Evolutionary conservation across 2,113 vertebrate genomes (phyloP), one percentile per base, ranked within the genome.

Genomic region (Glaucomys volans): DNA sequence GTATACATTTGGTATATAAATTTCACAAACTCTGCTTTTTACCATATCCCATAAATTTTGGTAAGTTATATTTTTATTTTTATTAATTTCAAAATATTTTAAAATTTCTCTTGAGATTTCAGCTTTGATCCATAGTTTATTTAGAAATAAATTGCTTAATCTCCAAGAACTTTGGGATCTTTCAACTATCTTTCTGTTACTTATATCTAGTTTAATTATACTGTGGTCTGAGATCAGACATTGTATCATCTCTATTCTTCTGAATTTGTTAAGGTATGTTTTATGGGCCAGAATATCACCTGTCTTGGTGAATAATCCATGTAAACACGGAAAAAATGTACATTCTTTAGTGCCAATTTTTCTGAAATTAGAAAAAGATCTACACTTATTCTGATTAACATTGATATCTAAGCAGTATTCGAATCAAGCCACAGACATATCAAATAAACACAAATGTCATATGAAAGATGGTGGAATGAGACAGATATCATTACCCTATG

Each of bases 361-460:
- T 95, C 8, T 30, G 90, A 87, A 92, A 92, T 85, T 93, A 92
- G 95, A 97, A 98, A 96, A 93, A 97, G 37, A 90, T 72, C 79
- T 74, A 71, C 90, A 96, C 94, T 95, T 97, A 75, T 40, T 57
- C 74, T 97, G 92, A 97, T 98, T 96, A 97, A 97, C 91, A 89
- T 1, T 4, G 0, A 87, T 89, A 93, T 89, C 91, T 84, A 50
- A 57, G 69, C 7, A 71, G 81, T 66, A 94, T 91, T 94, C 57
- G 50, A 76, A 76, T 44, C 62, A 40, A 91, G 37, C 72, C 69
- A 88, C 4, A 94, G 66, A 50, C 93, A 59, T 95, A 54, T 81
- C 97, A 93, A 95, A 97, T 79, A 97, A 98, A 97, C 75, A 96
- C 18, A 92, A 93, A 82, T 96, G 94, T 98, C 97, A 98, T n/a